Base-by-base conservation (phyloP, 1,140 invertebrate species). In the Chymomyza costata region DNA sequence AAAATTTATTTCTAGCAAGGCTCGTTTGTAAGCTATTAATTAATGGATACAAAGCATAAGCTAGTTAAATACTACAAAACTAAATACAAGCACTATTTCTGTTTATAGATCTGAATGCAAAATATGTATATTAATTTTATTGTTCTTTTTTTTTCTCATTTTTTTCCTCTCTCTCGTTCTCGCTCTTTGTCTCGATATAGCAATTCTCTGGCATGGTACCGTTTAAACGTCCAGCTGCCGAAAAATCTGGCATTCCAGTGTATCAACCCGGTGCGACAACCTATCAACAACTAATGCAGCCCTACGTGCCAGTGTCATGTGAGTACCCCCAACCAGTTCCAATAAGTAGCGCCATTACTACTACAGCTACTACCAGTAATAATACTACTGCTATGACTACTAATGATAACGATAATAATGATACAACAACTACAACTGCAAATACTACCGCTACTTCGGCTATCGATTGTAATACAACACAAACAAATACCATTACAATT, bases 211-310 rank as follows among this genome's bases (percentile, higher is more conserved):
- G 94, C 81, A 95, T 97, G 92, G 92, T 95, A 86, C 94, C 95
- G 84, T 97, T 96, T 88, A 96, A 96, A 88, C 93, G 96, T 88
- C 92, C 95, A 83, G 93, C 95, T 73, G 95, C 94, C 43, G 95
- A 97, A 87, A 98, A 98, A 88, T 95, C 94, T 84, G 96, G 95
- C 69, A 90, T 97, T 86, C 95, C 96, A 67, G 94, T 98, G 70
- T 98, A 97, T 89, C 95, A 97, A 87, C 95, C 95, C 71, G 91
- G 90, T 84, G 92, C 92, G 80, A 93, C 93, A 69, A 94, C 94
- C 78, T 97, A 97, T 89, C 95, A 97, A 87, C 95, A 95, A 88
- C 90, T 97, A 87, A 96, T 97, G 94, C 95, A 97, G 91, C 94
- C 94, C 83, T 94, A 93, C 89, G 92, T 94, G 89, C 93, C 93